Evolutionary conservation across 1,140 invertebrate species (phyloP), one percentile per base, ranked within the genome.

Genomic region (Pinna nobilis): DNA sequence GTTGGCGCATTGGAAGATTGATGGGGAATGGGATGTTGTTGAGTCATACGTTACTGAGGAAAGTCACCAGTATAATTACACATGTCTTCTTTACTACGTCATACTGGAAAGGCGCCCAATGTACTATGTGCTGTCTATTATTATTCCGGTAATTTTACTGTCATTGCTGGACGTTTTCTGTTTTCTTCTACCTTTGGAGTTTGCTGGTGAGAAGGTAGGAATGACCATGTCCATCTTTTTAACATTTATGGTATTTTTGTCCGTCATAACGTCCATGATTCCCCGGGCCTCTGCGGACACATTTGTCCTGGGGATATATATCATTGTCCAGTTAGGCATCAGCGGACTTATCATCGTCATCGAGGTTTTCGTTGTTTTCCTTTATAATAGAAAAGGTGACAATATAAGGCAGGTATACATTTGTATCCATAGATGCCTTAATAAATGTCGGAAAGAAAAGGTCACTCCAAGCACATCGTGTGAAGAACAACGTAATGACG

Each of bases 181-280:
- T 37, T 74, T 78, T 41, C 28, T 65, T 33, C 20, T 78, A n/a
- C 77, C 77, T 18, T 57, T 78, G 28, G 63, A 68, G 30, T n/a
- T n/a, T n/a, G 67, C 41, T 23, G 77, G 77, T 0, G 77, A 78
- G 11, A 78, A 74, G 37, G 64, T 78, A 33, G 66, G 68, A 1
- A 63, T 78, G 15, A 57, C 63, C 6, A 59, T 78, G 50, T 64
- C 72, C 3, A 69, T 71, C 25, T 73, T 78, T 51, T 51, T 78
- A 13, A 57, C 77, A 1, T 68, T 75, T n/a, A 69, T 51, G 5
- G 69, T 78, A 9, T 72, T 75, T 51, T 51, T 78, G 49, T 72
- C 64, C 4, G 49, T 75, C 37, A 70, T 78, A 15, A 70, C 51
- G 32, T 66, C 70, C 15, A 64, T 15, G 3, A 41, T 78, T 28